Percentiles rank a stretch among this genome's conserved stretches.
Conservation (phyloP, 2,888 invertebrate species). For the Molanna angustata region DNA sequence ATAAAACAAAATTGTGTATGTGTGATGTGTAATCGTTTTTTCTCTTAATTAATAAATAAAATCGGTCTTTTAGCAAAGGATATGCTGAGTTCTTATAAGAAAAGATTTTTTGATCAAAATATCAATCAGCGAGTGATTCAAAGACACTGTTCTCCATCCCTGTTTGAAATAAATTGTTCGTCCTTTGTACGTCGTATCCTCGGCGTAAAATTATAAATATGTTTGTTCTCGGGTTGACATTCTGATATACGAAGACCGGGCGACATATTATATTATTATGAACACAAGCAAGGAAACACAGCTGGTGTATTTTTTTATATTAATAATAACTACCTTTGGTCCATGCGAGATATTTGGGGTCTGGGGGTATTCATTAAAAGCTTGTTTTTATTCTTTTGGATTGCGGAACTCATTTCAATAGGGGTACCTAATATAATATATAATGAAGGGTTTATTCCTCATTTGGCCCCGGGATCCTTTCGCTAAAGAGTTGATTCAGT, state of each 20-base stretch:
- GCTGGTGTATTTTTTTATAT: constrained; percentile 26
- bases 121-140: too few relatives aligned
- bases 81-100: too few relatives aligned
- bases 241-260: too few relatives aligned
- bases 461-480: constrained; percentile 14
- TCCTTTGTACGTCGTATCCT: too few relatives aligned
- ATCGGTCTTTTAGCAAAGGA: too few relatives aligned
- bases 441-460: constrained; percentile 28
- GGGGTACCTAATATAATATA: constrained; percentile 14
- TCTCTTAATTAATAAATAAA: too few relatives aligned
- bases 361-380: constrained; percentile 24
- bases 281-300: too few relatives aligned
- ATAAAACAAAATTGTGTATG: too few relatives aligned
- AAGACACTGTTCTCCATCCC: too few relatives aligned
- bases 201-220: constrained; percentile 11
- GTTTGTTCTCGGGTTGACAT: constrained; percentile 22
- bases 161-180: too few relatives aligned
- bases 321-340: constrained; percentile 5
- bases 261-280: constrained; percentile 7
- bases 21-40: too few relatives aligned
- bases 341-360: constrained; percentile 15
- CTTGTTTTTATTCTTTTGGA: constrained; percentile 25
- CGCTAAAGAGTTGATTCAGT: constrained; percentile 18
- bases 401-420: constrained; percentile 15
- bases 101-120: too few relatives aligned